phyloP scores from a whole-genome alignment of 2,797 vertebrate genomes.

The Pseudochirops corinnae region DNA sequence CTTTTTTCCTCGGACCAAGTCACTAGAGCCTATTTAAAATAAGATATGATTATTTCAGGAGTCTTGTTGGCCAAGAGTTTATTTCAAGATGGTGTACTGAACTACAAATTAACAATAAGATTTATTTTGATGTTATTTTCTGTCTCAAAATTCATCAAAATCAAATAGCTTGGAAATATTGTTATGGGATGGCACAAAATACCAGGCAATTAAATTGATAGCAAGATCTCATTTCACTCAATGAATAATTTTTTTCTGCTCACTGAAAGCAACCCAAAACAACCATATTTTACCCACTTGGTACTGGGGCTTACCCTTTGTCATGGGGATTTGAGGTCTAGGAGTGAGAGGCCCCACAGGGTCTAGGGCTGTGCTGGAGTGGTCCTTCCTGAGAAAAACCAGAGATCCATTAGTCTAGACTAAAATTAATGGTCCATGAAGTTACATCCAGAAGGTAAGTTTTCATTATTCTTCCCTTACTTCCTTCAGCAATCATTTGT shows the following conservation, averaged over 20 bases:
- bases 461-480: not conserved
- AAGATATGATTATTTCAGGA: not conserved
- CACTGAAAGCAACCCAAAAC: not conserved
- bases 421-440: not conserved
- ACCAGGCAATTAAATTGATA: not conserved
- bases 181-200: not conserved
- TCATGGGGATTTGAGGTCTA: not conserved
- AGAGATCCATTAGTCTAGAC: not conserved
- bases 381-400: not conserved
- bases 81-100: not conserved
- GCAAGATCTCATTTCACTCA: not conserved
- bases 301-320: not conserved
- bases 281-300: not conserved
- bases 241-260: not conserved
- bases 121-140: not conserved
- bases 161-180: not conserved
- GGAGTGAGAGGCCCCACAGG: not conserved
- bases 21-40: not conserved
- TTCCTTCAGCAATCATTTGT: not conserved
- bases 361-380: not conserved
- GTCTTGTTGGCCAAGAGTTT: not conserved
- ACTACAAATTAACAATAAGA: not conserved
- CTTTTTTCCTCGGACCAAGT: not conserved
- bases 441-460: not conserved
- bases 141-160: not conserved